These are phyloP conservation scores for Apis cerana DNA, from an alignment of 1,140 invertebrate species.

Conservation along the genomic window DNA sequence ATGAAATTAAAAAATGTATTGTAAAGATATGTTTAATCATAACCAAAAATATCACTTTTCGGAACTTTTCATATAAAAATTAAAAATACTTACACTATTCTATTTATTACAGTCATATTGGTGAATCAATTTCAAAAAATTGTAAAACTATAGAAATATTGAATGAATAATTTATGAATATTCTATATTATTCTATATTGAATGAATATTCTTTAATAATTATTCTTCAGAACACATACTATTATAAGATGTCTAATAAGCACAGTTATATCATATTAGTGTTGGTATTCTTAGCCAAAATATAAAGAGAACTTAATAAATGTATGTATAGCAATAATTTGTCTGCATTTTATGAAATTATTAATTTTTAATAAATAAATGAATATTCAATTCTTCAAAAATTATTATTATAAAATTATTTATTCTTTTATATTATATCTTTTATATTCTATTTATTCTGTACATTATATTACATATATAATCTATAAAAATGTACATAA, in stretches of 20 bases:
- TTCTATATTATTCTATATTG: no score
- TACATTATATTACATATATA: not conserved
- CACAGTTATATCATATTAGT: not conserved
- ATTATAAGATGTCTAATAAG: no score
- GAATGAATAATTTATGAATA: no score
- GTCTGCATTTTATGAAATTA: not conserved
- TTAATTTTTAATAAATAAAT: not conserved
- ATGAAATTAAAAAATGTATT: constrained; percentile 9
- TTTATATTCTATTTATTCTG: not conserved
- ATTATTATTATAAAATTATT: not conserved
- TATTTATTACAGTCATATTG: constrained; percentile 76
- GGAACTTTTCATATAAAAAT: not conserved
- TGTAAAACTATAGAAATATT: not conserved
- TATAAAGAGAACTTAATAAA: no score
- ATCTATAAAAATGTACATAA: not conserved
- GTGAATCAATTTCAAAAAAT: not conserved
- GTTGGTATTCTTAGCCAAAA: no score
- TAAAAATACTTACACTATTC: constrained; percentile 78
- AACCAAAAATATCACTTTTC: not conserved
- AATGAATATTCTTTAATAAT: not conserved
- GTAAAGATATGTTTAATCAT: not conserved
- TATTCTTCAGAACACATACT: not conserved
- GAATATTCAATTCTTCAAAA: not conserved
- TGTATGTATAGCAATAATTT: no score
- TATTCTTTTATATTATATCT: not conserved